Conservation (phyloP, 1,140 invertebrate species). For the Sycobia sp. region DNA sequence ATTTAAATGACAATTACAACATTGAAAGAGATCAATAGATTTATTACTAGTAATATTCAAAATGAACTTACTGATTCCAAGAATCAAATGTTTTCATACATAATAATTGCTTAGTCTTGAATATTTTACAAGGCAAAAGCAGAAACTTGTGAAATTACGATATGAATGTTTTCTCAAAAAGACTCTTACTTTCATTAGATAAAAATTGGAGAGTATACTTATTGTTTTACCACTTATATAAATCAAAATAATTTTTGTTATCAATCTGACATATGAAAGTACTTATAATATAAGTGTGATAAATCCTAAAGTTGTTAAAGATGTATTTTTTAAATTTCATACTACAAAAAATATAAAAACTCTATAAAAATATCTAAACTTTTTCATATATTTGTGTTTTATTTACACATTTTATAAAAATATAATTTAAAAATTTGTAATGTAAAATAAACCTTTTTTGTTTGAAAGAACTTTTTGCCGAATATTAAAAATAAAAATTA, state of each 20-base stretch:
- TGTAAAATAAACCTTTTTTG: too few relatives aligned
- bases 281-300: conserved; percentile 24
- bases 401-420: conserved; percentile 29
- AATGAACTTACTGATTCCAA: conserved; percentile 28
- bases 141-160: conserved; percentile 28
- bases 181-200: conserved; percentile 17
- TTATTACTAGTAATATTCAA: conserved; percentile 1
- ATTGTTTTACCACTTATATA: conserved; percentile 15
- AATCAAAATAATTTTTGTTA: conserved; percentile 29
- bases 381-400: conserved; percentile 5
- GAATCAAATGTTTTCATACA: conserved; percentile 27
- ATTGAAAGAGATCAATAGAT: conserved; percentile 65
- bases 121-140: conserved; percentile 8
- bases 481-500: conserved; percentile 2
- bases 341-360: conserved; percentile 10
- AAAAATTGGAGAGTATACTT: conserved; percentile 8
- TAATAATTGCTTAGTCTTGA: conserved; percentile 13
- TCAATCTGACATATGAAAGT: conserved; percentile 20
- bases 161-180: conserved; percentile 25
- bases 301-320: conserved; percentile 23
- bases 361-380: conserved; percentile 23
- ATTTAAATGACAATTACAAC: conserved; percentile 77
- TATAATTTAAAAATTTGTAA: conserved; percentile 21
- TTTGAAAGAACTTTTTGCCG: conserved; percentile 2
- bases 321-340: conserved; percentile 21